Evolutionary conservation across 2,113 vertebrate species (phyloP).

Genomic region (Archilochus colubris): DNA sequence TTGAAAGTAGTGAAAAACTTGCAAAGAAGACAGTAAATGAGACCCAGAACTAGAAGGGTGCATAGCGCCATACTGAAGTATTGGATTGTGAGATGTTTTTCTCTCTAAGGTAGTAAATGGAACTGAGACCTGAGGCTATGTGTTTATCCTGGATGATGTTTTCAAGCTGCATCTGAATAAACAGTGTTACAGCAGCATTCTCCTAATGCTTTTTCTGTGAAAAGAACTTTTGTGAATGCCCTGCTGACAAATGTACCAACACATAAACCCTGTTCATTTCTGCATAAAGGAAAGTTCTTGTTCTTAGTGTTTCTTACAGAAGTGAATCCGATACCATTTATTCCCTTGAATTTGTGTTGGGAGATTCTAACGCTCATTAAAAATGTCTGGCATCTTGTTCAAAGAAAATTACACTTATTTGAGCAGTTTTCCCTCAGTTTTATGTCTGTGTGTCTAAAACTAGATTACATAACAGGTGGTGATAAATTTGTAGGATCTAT

Average conservation of each 20-base stretch:
- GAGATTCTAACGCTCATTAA: neutral
- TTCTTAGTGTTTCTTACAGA: neutral
- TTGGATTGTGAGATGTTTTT: neutral
- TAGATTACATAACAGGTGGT: slow-evolving; percentile 42
- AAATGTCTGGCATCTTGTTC: neutral
- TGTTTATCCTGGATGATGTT: slow-evolving; percentile 13
- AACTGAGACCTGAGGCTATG: neutral
- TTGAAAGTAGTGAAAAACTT: neutral
- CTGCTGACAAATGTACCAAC: neutral
- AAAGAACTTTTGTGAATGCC: neutral
- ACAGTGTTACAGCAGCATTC: neutral
- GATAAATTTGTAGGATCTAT: neutral
- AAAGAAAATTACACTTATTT: neutral
- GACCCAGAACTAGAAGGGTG: neutral
- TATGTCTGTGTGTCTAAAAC: slow-evolving; percentile 15
- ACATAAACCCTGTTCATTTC: neutral
- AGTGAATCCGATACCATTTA: neutral
- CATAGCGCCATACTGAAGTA: neutral
- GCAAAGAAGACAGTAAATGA: neutral
- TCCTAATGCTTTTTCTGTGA: neutral
- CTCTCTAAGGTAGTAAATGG: neutral
- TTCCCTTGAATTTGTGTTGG: neutral
- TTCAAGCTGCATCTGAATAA: neutral
- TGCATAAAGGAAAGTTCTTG: neutral
- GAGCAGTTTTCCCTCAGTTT: slow-evolving; percentile 20